Evolutionary conservation across 2,113 vertebrate genomes (phyloP).

Genomic region (Actenoides hombroni): DNA sequence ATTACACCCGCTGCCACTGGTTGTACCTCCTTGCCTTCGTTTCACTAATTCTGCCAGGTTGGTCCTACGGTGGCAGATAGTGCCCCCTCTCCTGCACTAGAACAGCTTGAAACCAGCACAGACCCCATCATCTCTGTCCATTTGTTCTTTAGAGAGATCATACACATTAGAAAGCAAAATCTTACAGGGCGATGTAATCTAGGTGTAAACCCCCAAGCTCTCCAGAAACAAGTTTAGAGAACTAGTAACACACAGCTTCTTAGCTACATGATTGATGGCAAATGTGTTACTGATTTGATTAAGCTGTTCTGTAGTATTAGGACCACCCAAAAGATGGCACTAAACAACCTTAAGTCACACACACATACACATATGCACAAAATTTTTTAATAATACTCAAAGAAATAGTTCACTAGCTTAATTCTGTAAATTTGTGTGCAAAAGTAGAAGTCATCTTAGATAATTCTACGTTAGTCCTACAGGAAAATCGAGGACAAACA

Average conservation of each 20-base stretch:
- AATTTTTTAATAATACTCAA: background rate
- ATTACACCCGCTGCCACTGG: background rate
- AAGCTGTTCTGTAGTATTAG: slow-evolving; percentile 64
- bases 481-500: background rate
- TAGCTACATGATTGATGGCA: background rate
- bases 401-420: background rate
- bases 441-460: background rate
- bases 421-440: slow-evolving; percentile 16
- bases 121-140: background rate
- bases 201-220: background rate
- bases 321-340: slow-evolving; percentile 77
- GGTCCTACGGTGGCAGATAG: background rate
- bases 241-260: background rate
- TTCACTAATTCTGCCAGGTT: background rate
- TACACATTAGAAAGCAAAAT: background rate
- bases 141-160: background rate
- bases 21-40: background rate
- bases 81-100: background rate
- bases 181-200: background rate
- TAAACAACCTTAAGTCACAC: slow-evolving; percentile 44
- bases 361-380: background rate
- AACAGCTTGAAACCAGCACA: background rate
- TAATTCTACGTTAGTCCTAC: slow-evolving; percentile 15
- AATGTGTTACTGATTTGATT: background rate
- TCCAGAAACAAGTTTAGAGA: background rate